These are phyloP conservation scores for Corythornis cristatus DNA, from an alignment of 2,113 vertebrate genomes.

Conservation along the genomic window DNA sequence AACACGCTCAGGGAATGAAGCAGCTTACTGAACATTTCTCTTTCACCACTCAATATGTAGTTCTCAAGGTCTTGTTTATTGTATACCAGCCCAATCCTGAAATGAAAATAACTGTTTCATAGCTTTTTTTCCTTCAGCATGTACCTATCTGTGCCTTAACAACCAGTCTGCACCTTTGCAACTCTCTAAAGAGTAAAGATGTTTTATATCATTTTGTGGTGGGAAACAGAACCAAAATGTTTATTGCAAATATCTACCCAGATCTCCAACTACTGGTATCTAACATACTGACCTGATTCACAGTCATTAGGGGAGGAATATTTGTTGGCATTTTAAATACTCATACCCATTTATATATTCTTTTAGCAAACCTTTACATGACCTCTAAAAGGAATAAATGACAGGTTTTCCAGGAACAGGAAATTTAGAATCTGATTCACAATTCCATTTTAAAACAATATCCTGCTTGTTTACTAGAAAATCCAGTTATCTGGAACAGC, in stretches of 20 bases:
- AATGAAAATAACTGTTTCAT: constrained; percentile 40
- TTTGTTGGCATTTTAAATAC: background rate
- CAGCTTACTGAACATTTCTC: background rate
- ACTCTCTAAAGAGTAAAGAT: background rate
- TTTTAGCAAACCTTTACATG: background rate
- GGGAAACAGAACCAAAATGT: background rate
- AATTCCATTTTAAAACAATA: background rate
- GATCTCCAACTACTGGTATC: background rate
- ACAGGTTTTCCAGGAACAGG: background rate
- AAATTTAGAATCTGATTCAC: constrained; percentile 1
- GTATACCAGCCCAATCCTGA: background rate
- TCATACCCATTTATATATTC: background rate
- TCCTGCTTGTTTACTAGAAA: background rate
- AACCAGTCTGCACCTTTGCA: background rate
- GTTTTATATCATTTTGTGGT: background rate
- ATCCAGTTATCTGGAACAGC: background rate
- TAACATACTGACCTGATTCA: background rate
- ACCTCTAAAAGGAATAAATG: background rate
- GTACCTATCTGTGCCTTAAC: background rate
- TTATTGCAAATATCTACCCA: background rate
- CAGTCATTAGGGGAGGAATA: background rate
- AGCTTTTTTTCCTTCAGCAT: background rate
- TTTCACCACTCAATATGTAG: constrained; percentile 18
- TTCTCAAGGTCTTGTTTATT: constrained; percentile 19
- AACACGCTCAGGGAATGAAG: constrained; percentile 27